Evolutionary conservation across 2,888 invertebrate species (phyloP), one percentile per base, ranked within the genome.

Genomic region (Rhyacophila evoluta): DNA sequence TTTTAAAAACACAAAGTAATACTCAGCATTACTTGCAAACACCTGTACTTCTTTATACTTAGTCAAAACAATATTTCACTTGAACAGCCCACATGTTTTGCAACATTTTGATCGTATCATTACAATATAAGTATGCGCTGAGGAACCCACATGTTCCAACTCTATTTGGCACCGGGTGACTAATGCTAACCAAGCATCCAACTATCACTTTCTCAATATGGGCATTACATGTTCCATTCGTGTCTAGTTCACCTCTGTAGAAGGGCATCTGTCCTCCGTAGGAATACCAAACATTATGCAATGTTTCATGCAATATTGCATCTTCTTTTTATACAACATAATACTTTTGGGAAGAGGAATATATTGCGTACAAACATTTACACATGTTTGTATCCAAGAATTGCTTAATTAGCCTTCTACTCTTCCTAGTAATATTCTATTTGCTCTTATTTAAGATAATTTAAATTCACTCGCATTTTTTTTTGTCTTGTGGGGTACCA

Each of bases 21-120:
- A n/a, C n/a, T n/a, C 33, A 3, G 33, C 39, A 55, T 55, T 8
- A 15, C 15, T 55, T 55, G 55, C 2, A 55, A 8, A n/a, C 55
- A 55, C 19, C 55, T 55, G 55, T 12, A 25, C 15, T 1, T 25
- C 4, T 41, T 41, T 19, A 6, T 8, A 33, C 29, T 6, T 33
- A 41, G 19, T 55, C 25, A 8, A 33, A 33, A 25, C 55, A 55
- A 19, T 55, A 55, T 55, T 55, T 55, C 55, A 55, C 25, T 55
- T 39, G 55, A 2, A 19, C 8, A 19, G 55, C 55, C 55, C 55
- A 55, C 55, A 55, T 55, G 55, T 55, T 55, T 55, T 55, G 55
- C 55, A 55, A 55, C 55, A 55, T 55, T 55, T 12, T 55, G 25
- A 25, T 39, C 3, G 15, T 55, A 19, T 15, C 55, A 25, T 55